Evolutionary conservation across 2,113 vertebrate species (phyloP), one percentile per base, ranked within the genome.

Genomic region (Muntiacus muntjak): DNA sequence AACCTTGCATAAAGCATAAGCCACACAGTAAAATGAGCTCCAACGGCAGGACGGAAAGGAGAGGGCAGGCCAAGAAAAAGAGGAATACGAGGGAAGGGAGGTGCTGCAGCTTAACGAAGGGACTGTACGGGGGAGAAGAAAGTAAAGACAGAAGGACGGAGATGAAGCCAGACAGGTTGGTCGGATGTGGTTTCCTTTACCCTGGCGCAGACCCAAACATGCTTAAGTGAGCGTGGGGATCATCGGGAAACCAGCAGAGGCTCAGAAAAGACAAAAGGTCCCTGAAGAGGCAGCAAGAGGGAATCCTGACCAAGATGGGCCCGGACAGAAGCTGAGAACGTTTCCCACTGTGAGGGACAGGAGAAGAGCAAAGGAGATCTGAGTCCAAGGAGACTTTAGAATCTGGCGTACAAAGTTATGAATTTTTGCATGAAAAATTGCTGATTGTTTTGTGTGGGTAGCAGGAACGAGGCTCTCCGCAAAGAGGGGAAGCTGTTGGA

Each of bases 81-180:
- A 6, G 0, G 0, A 28, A 2, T 2, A 0, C 15, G 21, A 58
- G 10, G 16, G 4, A 50, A 47, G 54, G 55, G 8, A 76, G 19
- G 10, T 15, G 43, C 26, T 2, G n/a, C 21, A 58, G 28, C 16
- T 11, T 6, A 14, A 2, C 25, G 15, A 58, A 79, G 43, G 26
- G 26, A 15, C 52, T 30, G 21, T 6, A 36, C 1, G 23, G 13
- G 33, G 15, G 10, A n/a, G 50, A 17, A 5, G 54, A 62, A 55
- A 43, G 14, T 3, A 36, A 14, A 82, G 36, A 7, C 3, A 33
- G 60, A 33, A 74, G 52, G 62, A 47, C 25, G 4, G 5, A 58
- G 12, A 1, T 10, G 47, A 28, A 81, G 81, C 62, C 52, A 6
- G 13, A 47, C 0, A 30, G 5, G 12, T 30, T 21, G 40, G 2